Base-by-base conservation (phyloP, 2,797 vertebrate genomes). In the Tenualosa ilisha region DNA sequence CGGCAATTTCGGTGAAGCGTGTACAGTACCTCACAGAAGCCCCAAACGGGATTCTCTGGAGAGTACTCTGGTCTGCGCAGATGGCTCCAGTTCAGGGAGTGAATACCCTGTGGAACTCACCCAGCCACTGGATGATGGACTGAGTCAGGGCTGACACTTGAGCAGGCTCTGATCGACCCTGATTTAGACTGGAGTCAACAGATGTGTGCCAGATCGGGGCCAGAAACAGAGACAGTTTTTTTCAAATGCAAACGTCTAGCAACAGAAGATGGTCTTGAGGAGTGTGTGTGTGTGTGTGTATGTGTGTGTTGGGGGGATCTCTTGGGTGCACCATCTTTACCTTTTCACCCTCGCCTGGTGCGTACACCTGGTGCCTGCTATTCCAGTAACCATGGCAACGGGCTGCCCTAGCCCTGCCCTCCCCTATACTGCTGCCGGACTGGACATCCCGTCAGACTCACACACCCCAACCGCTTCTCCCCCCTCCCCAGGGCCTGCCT, bases 321-420 rank as follows among this genome's bases (percentile, higher is more conserved):
- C 72, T 37, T 46, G 72, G 72, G 72, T 46, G 85, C 85, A 5
- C 85, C 87, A 81, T 86, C 65, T 90, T 88, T 87, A 86, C 26
- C 56, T 88, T 37, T 72, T 85, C 86, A 88, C 81, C 84, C 87
- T 86, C 85, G 75, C 54, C 86, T 82, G 49, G 81, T 82, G 81
- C 83, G 63, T 87, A 84, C 86, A 84, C 87, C 84, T 89, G 91
- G 92, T 93, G 90, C 89, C 89, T 89, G 92, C 89, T 86, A 84
- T 88, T 91, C 84, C 82, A 31, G 89, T 94, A 92, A 92, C 92
- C 90, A 92, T 87, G 81, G 90, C 85, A 91, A 90, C 90, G 81
- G 85, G 90, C 88, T 87, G 54, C 85, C 89, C 79, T 85, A 79
- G 85, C 89, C 86, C 84, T 91, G 87, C 84, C 85, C 94, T 94